Percentiles rank a stretch among this genome's conserved stretches.
Conservation (phyloP, 2,888 invertebrate genomes). For the Polyommatus iphigenia region DNA sequence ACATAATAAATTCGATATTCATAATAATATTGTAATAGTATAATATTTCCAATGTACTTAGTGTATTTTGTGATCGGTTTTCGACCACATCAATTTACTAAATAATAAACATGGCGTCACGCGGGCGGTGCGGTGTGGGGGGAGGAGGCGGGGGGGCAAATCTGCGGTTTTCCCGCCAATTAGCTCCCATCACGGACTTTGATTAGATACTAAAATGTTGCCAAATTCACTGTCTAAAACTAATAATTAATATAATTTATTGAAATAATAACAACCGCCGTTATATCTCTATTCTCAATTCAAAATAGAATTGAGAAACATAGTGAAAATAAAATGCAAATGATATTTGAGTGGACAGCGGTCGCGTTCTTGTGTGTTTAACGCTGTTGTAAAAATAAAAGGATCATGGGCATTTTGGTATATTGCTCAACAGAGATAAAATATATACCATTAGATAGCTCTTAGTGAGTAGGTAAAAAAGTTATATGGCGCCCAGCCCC, state of each 20-base stretch:
- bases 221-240: not conserved
- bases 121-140: not conserved
- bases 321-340: too few relatives aligned
- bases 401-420: too few relatives aligned
- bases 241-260: not conserved
- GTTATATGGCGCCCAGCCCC: too few relatives aligned
- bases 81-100: slow-evolving; percentile 1
- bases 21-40: too few relatives aligned
- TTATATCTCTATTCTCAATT: not conserved
- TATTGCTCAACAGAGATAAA: too few relatives aligned
- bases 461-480: too few relatives aligned
- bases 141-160: not conserved
- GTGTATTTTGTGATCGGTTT: not conserved
- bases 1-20: too few relatives aligned
- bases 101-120: slow-evolving; percentile 7
- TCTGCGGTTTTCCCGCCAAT: not conserved
- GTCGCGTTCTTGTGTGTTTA: too few relatives aligned
- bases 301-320: too few relatives aligned
- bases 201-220: not conserved
- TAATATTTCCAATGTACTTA: not conserved
- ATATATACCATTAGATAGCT: too few relatives aligned
- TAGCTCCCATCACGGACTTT: not conserved
- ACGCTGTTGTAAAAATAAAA: too few relatives aligned
- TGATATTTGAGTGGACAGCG: too few relatives aligned
- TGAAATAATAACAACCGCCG: not conserved